Evolutionary conservation across 2,113 vertebrate genomes (phyloP), one percentile per base, ranked within the genome.

Genomic region (Elaphurus davidianus): DNA sequence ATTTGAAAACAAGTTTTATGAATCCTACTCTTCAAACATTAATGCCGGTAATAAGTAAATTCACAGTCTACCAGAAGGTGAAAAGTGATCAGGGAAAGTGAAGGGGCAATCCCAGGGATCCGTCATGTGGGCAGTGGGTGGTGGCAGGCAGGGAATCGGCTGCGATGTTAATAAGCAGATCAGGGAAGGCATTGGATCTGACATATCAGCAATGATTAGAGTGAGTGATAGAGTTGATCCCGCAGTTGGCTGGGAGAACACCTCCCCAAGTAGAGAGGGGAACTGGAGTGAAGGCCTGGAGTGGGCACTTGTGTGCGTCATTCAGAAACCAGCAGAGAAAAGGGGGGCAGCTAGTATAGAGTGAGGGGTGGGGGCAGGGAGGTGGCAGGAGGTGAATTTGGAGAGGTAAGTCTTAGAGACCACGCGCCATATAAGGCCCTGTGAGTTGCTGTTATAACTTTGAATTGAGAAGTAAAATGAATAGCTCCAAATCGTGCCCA

Each of bases 21-120:
- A 92, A n/a, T 55, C 36, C 13, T 87, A 8, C 76, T 90, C 9
- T 95, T 98, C 97, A 87, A 95, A 96, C 50, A 7, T 30, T 47
- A 76, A 52, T 12, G 28, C 21, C 36, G 12, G 25, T 71, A 40
- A n/a, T 33, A 85, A 71, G 19, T 85, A 54, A 86, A 87, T 33
- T 23, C 36, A 40, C 21, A 71, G 82, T 33, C 50, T 25, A 2
- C 43, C 59, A 40, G 83, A 17, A 40, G 57, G 83, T 67, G 40
- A 59, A 87, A 78, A 57, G 47, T 67, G 13, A 50, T 76, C 59
- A 25, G 17, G 11, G 74, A n/a, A 78, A 36, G 67, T 23, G n/a
- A 78, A 36, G 30, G 33, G 33, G 50, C n/a, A 5, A 8, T 33
- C 55, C 17, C 4, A 27, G 50, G 16, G 16, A 16, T 55, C 36